Base-by-base conservation (phyloP, 2,797 vertebrate genomes). In the Sciurus vulgaris region DNA sequence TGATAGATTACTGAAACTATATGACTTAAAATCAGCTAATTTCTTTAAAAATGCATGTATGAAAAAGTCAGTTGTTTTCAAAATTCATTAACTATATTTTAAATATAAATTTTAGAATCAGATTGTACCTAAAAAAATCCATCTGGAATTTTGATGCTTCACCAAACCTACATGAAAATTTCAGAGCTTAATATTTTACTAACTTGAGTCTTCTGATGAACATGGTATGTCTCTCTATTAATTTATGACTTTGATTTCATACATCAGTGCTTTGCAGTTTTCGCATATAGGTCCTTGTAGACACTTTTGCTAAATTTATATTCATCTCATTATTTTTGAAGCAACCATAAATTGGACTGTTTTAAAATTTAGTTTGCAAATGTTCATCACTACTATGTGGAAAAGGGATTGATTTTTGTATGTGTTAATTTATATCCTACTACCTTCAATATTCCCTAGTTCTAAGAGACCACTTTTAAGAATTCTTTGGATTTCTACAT, bases 281-380 rank as follows among this genome's bases (percentile, higher is more conserved):
- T 78, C 35, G 47, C 38, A 54, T 76, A 74, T 15, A n/a, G 28
- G 72, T 47, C 41, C 26, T 9, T 83, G 6, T 33, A 61, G 72
- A 88, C 4, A 79, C 17, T 86, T 67, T 86, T 86, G 65, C 33
- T 56, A 85, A 67, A 84, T 89, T 63, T 85, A 85, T 61, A 56
- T 24, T 20, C 26, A 81, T 77, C 28, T 67, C 30, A 83, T n/a
- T 92, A 84, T 41, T 89, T 70, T 65, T 85, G 65, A 4, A 86
- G 20, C 10, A 74, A 86, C 24, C 74, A 4, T 76, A 93, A 85
- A 65, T 67, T 89, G 7, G 74, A 35, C 38, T 28, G 44, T 59
- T 95, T 93, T 73, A 4, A 76, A 88, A 70, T 77, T 88, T 88
- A 65, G 61, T 77, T 83, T 77, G 20, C 11, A 91, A 47, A 63